Evolutionary conservation across 2,113 vertebrate genomes (phyloP), one percentile per base, ranked within the genome.

Genomic region (Micronycteris hirsuta): DNA sequence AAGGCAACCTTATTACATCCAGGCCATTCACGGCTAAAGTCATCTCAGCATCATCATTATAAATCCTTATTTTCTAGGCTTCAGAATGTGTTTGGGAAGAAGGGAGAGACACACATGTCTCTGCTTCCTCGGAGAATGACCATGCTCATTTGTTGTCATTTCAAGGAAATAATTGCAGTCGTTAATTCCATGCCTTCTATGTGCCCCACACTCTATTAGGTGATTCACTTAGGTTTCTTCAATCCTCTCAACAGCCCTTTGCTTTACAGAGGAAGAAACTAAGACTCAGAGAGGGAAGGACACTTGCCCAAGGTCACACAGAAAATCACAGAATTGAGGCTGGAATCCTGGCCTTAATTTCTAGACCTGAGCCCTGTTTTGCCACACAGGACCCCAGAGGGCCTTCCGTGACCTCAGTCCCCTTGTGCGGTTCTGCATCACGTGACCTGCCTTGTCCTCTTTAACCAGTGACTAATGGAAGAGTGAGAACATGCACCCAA

Each of bases 1-100:
- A 94, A 95, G 73, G 82, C 65, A 97, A 87, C 92, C 96, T 98
- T 90, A 71, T 77, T 97, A 93, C 94, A 96, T 89, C 77, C 70
- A 43, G 92, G 83, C 88, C 96, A 77, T 97, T 97, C 97, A 82
- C 94, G 52, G 85, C 96, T 82, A 87, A 95, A 63, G 71, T 91
- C 33, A 0, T 86, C 74, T 52, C 71, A 22, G 45, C n/a, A 24
- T 68, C 95, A 45, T 97, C 84, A 47, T 95, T 85, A 97, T 93
- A 96, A 94, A 98, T 93, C 74, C 86, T 95, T 74, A 82, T 58
- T 92, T 97, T 91, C 89, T 76, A 63, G 94, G 73, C 80, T 89
- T 93, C 65, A 43, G 73, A 56, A 45, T 89, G 85, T 86, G 63
- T 88, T 68, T 54, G 47, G 82, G 82, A 76, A 96, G 56, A 83